phyloP scores from a whole-genome alignment of 2,888 invertebrate genomes.

The Papilio elwesi region DNA sequence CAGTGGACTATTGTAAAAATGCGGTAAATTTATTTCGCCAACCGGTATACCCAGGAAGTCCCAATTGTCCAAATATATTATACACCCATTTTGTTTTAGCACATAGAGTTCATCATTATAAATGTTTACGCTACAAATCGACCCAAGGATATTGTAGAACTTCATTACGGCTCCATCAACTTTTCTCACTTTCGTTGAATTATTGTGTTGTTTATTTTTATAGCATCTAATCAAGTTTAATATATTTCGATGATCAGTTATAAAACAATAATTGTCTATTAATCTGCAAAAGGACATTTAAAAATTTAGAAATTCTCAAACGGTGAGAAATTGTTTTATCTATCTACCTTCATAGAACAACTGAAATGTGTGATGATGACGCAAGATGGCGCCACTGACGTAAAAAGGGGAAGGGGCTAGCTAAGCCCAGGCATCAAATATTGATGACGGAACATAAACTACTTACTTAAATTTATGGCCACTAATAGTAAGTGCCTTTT shows the following conservation, averaged over 20 bases:
- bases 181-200: background rate
- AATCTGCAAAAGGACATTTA: constrained; percentile 48
- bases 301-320: too few relatives aligned
- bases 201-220: too few relatives aligned
- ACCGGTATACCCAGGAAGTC: background rate
- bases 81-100: constrained; percentile 51
- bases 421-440: background rate
- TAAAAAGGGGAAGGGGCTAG: too few relatives aligned
- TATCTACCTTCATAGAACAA: too few relatives aligned
- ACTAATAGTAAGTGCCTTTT: background rate
- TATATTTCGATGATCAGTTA: constrained; percentile 43
- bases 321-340: too few relatives aligned
- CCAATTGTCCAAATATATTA: constrained; percentile 42
- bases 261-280: constrained; percentile 51
- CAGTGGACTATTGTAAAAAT: constrained; percentile 22
- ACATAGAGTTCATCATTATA: constrained; percentile 48
- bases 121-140: constrained; percentile 47
- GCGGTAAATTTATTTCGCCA: constrained; percentile 3
- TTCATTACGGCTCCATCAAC: constrained; percentile 2
- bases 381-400: too few relatives aligned
- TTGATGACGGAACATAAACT: background rate
- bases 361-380: too few relatives aligned
- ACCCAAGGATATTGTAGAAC: constrained; percentile 44
- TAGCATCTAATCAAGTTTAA: constrained; percentile 42
- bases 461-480: constrained; percentile 32